These are phyloP conservation scores for Notolepis coatsorum DNA, from an alignment of 2,797 vertebrate genomes.

Conservation along the genomic window DNA sequence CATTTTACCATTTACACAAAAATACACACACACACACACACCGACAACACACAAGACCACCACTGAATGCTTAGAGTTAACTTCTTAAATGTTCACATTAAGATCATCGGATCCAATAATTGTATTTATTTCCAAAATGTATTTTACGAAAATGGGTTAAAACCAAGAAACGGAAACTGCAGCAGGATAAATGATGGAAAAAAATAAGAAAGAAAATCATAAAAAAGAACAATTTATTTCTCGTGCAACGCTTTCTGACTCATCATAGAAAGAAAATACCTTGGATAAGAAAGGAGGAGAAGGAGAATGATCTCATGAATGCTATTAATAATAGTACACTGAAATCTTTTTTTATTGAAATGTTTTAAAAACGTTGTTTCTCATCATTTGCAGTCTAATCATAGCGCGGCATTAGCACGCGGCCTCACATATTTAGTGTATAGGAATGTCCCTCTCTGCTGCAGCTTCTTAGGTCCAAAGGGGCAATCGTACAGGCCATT, in stretches of 20 bases:
- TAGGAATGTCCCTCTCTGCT: no score
- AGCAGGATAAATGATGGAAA: not conserved
- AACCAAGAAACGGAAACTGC: slow-evolving; percentile 12
- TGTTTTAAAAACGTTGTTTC: no score
- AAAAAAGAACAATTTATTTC: slow-evolving; percentile 16
- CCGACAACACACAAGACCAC: slow-evolving; percentile 35
- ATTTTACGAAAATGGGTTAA: slow-evolving; percentile 22
- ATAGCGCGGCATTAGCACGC: no score
- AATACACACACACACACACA: no score
- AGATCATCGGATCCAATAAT: slow-evolving; percentile 46
- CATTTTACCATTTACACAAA: no score
- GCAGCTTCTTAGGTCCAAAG: no score
- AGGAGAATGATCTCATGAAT: slow-evolving; percentile 54
- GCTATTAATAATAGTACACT: no score
- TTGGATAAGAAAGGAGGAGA: slow-evolving; percentile 24
- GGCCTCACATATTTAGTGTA: no score
- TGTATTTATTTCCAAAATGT: slow-evolving; percentile 27
- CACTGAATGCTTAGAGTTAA: slow-evolving; percentile 47
- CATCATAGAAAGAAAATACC: not conserved
- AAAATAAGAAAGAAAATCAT: slow-evolving; percentile 4
- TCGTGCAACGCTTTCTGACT: slow-evolving; percentile 23
- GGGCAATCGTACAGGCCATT: no score
- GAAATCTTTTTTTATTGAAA: no score
- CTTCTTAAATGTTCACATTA: slow-evolving; percentile 58
- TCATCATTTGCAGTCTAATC: no score